Evolutionary conservation across 2,888 invertebrate species (phyloP).

Genomic region (Escarpia spicata): DNA sequence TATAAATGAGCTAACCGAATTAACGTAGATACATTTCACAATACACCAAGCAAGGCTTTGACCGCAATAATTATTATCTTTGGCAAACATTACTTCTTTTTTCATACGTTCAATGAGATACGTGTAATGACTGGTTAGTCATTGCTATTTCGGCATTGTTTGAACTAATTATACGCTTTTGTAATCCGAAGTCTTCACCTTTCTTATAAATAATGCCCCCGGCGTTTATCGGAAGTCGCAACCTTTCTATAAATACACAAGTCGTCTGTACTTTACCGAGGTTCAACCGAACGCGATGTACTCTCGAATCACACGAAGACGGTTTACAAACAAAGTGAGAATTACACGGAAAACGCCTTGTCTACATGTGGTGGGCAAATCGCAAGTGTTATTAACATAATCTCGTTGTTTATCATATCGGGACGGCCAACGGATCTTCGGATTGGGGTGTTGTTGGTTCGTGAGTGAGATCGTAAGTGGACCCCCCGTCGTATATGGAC

Average conservation of each 20-base stretch:
- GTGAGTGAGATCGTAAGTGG: no score
- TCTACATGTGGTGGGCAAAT: neutral
- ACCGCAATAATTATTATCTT: neutral
- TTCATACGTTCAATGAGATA: neutral
- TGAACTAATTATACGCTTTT: neutral
- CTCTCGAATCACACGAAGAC: neutral
- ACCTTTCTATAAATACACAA: slow-evolving; percentile 6
- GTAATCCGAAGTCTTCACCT: slow-evolving; percentile 1
- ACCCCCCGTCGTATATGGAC: no score
- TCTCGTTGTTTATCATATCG: neutral
- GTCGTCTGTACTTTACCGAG: neutral
- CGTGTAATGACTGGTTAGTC: neutral
- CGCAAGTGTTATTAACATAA: neutral
- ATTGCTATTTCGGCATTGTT: neutral
- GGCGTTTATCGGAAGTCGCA: neutral
- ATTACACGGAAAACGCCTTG: neutral
- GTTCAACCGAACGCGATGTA: no score
- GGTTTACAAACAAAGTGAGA: neutral
- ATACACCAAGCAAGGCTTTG: neutral
- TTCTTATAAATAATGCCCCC: neutral
- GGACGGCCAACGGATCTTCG: neutral
- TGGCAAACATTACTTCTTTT: neutral
- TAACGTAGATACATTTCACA: neutral
- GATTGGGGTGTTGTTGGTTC: neutral
- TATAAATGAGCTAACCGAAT: neutral